A percentile compares a stretch with the other conserved stretches of the same genome.
These are phyloP conservation scores for Julus scandinavius DNA, from an alignment of 2,888 invertebrate species.

Conservation along the genomic window DNA sequence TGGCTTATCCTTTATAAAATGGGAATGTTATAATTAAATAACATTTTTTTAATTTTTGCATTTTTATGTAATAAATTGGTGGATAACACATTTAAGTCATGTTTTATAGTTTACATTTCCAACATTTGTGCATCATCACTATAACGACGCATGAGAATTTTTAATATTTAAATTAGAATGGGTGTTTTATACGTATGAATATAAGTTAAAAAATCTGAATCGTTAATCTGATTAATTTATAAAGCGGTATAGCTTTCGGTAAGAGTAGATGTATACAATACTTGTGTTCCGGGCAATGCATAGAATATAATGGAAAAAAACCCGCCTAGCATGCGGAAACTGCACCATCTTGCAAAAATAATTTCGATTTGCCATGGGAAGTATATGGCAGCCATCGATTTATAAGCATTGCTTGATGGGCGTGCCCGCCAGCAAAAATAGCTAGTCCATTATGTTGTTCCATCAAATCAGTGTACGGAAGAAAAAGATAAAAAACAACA, in stretches of 20 bases:
- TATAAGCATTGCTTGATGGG: slow-evolving; percentile 30
- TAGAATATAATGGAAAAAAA: not conserved
- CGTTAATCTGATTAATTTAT: not conserved
- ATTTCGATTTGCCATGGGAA: slow-evolving; percentile 35
- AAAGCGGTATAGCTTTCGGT: not conserved
- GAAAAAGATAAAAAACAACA: not conserved
- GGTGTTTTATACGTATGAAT: too few relatives aligned
- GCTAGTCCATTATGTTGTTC: slow-evolving; percentile 39
- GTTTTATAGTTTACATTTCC: too few relatives aligned
- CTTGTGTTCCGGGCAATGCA: not conserved
- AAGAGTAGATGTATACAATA: not conserved
- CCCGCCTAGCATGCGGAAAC: not conserved
- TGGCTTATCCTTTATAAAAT: too few relatives aligned
- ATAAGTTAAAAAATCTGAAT: not conserved
- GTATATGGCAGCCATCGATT: slow-evolving; percentile 29
- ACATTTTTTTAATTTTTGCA: too few relatives aligned
- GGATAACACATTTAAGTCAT: too few relatives aligned
- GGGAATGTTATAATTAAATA: too few relatives aligned
- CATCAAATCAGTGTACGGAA: slow-evolving; percentile 17
- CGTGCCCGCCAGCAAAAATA: slow-evolving; percentile 39
- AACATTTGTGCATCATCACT: too few relatives aligned
- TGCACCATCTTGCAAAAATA: not conserved
- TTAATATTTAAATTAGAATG: not conserved
- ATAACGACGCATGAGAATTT: too few relatives aligned
- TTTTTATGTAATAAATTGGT: too few relatives aligned